Conservation (phyloP, 2,888 invertebrate genomes). For the Labia minor region DNA sequence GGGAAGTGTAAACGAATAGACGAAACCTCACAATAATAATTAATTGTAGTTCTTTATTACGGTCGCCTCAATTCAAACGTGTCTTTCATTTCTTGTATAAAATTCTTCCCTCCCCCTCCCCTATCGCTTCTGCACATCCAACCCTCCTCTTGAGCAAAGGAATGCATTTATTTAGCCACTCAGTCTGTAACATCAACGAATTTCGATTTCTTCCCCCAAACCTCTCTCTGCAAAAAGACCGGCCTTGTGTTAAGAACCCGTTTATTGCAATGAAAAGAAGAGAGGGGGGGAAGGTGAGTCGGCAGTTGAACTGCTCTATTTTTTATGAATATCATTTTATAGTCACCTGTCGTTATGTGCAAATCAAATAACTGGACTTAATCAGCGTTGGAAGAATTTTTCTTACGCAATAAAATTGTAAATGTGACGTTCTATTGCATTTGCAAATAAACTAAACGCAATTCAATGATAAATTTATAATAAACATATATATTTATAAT, state of each 20-base stretch:
- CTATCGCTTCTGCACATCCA: too few species aligned
- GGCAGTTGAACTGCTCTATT: background rate
- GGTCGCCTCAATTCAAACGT: too few species aligned
- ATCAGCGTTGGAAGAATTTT: background rate
- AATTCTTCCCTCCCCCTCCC: too few species aligned
- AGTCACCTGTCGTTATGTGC: background rate
- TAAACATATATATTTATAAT: background rate
- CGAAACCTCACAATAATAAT: too few species aligned
- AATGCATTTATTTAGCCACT: too few species aligned
- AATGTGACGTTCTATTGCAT: background rate
- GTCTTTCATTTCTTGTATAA: too few species aligned
- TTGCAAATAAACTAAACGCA: background rate
- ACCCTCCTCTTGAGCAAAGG: too few species aligned
- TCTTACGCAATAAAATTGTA: background rate
- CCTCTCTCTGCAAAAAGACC: background rate
- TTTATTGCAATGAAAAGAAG: background rate
- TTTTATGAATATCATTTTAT: background rate
- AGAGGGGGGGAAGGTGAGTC: background rate
- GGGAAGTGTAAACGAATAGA: too few species aligned
- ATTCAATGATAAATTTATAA: background rate
- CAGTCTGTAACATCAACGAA: too few species aligned
- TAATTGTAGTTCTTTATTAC: too few species aligned
- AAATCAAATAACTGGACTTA: background rate
- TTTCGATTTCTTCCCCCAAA: too few species aligned
- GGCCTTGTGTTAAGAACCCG: background rate